Percentiles rank a stretch among this genome's conserved stretches.
Evolutionary conservation across 2,888 invertebrate species (phyloP).

Genomic region (Omphaloscelis lunosa): DNA sequence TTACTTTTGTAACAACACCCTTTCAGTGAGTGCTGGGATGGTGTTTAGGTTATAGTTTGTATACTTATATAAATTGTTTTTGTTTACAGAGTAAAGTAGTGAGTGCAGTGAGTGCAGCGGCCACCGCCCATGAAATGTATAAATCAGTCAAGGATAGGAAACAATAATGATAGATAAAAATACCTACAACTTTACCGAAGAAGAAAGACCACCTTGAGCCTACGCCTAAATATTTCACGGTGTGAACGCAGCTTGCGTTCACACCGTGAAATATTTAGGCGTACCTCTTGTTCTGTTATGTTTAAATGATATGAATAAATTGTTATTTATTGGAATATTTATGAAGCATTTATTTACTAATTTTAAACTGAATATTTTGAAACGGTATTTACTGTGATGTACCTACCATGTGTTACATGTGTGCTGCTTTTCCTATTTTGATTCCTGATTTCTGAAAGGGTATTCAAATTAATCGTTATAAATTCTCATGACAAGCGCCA

Average conservation of each 20-base stretch:
- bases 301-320: neutral
- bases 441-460: neutral
- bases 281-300: neutral
- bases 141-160: slow-evolving; percentile 16
- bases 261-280: no score
- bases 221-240: no score
- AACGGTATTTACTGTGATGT: neutral
- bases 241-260: neutral
- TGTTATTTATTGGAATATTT: neutral
- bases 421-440: neutral
- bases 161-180: neutral
- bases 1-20: neutral
- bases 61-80: neutral
- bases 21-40: neutral
- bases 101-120: neutral
- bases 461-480: neutral
- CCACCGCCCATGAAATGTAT: slow-evolving; percentile 6
- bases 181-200: no score
- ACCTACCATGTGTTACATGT: neutral
- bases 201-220: neutral
- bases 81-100: slow-evolving; percentile 10
- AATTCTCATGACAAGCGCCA: no score
- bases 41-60: neutral
- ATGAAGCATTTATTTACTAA: no score
- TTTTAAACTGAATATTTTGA: neutral